Percentiles rank a stretch among this genome's conserved stretches.
Conservation (phyloP, 2,113 vertebrate genomes). For the Monopterus albus region DNA sequence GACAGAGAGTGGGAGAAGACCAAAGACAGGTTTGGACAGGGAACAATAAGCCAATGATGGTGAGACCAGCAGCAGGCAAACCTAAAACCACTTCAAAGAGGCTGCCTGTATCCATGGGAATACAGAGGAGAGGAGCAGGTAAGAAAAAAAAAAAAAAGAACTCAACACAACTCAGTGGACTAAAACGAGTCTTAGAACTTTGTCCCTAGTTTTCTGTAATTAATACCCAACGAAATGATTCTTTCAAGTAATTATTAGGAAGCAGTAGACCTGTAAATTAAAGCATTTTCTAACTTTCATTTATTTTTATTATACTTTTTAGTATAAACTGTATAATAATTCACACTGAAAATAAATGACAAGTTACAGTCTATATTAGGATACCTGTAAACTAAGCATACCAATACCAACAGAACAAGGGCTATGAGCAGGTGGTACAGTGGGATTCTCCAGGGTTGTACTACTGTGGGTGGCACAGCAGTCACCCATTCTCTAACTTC, state of each 20-base stretch:
- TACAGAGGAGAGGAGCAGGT: conserved; percentile 41
- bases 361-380: not conserved
- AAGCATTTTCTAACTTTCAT: too few relatives aligned
- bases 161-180: too few relatives aligned
- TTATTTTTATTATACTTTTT: too few relatives aligned
- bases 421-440: conserved; percentile 52
- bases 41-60: conserved; percentile 58
- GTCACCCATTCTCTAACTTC: conserved; percentile 60
- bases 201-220: too few relatives aligned
- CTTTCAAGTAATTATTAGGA: too few relatives aligned
- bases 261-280: too few relatives aligned
- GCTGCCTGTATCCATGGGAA: conserved; percentile 47
- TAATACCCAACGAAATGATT: too few relatives aligned
- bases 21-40: conserved; percentile 49
- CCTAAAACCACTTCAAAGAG: conserved; percentile 73
- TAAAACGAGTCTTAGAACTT: too few relatives aligned
- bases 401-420: conserved; percentile 18
- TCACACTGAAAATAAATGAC: not conserved
- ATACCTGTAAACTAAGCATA: not conserved
- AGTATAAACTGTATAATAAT: not conserved
- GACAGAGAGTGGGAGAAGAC: conserved; percentile 44
- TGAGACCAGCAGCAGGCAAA: conserved; percentile 55
- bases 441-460: conserved; percentile 32
- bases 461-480: conserved; percentile 51
- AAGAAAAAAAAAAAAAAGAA: conserved; percentile 4